Percentiles rank a stretch among this genome's conserved stretches.
These are phyloP conservation scores for Ginglymostoma cirratum DNA, from an alignment of 2,113 vertebrate species.

Conservation along the genomic window DNA sequence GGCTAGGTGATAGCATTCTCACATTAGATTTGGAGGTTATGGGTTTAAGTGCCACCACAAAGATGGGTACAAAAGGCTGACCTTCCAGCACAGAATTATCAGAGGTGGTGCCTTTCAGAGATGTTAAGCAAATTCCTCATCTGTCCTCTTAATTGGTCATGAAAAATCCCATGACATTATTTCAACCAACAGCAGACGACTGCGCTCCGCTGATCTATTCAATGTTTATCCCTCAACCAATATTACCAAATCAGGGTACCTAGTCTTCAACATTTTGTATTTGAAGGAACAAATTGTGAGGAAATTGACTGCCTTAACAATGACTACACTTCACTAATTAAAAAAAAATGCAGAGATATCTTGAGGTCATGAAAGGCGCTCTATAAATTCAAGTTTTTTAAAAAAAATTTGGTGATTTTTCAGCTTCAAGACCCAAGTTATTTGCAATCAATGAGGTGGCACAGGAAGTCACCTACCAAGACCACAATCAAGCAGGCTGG, in stretches of 20 bases:
- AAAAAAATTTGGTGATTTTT: neutral
- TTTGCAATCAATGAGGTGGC: neutral
- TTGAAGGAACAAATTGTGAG: neutral
- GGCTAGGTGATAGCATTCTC: neutral
- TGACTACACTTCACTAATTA: neutral
- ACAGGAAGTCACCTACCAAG: neutral
- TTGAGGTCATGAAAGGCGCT: neutral
- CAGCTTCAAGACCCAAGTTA: neutral
- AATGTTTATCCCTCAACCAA: neutral
- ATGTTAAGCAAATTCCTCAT: neutral
- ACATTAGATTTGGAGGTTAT: neutral
- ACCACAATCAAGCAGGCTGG: neutral
- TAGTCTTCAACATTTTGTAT: neutral
- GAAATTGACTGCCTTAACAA: neutral
- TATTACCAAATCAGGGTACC: neutral
- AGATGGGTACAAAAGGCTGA: neutral
- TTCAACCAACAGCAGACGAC: neutral
- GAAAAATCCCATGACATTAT: neutral
- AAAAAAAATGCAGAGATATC: neutral
- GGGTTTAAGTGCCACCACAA: neutral
- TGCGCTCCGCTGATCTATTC: neutral
- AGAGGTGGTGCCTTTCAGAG: neutral
- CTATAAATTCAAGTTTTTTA: neutral
- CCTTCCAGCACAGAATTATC: neutral
- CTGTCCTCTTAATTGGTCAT: neutral